Evolutionary conservation across 2,888 invertebrate species (phyloP).

Genomic region (Amphipyra tragopoginis): DNA sequence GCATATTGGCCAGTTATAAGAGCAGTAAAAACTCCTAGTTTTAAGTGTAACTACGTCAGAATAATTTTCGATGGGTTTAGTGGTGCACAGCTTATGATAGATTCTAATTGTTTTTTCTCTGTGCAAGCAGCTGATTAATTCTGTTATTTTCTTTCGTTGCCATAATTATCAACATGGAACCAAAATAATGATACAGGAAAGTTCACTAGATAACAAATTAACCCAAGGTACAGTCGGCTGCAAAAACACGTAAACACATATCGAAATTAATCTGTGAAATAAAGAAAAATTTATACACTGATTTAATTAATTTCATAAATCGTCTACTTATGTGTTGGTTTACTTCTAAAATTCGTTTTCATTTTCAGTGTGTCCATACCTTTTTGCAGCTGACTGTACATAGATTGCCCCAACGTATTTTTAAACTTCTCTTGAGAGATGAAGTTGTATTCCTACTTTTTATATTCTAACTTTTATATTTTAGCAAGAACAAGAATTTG

Average conservation of each 20-base stretch:
- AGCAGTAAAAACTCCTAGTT: conserved; percentile 9
- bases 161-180: not conserved
- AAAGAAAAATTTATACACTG: no score
- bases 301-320: no score
- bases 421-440: conserved; percentile 1
- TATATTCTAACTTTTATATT: not conserved
- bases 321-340: no score
- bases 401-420: conserved; percentile 11
- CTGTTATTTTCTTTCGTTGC: not conserved
- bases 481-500: not conserved
- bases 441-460: conserved; percentile 21
- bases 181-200: not conserved
- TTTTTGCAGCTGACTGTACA: no score
- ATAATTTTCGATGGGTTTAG: conserved; percentile 4
- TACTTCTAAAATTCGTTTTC: no score
- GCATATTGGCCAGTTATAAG: conserved; percentile 28
- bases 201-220: no score
- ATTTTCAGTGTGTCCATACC: no score
- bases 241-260: no score
- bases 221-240: not conserved
- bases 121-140: conserved; percentile 2
- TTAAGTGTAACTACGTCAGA: not conserved
- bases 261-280: no score
- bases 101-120: not conserved
- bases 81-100: not conserved